Evolutionary conservation across 37 sponge, comb jelly and placozoan genomes (phyloP).

Genomic region (Halichondria panicea): DNA sequence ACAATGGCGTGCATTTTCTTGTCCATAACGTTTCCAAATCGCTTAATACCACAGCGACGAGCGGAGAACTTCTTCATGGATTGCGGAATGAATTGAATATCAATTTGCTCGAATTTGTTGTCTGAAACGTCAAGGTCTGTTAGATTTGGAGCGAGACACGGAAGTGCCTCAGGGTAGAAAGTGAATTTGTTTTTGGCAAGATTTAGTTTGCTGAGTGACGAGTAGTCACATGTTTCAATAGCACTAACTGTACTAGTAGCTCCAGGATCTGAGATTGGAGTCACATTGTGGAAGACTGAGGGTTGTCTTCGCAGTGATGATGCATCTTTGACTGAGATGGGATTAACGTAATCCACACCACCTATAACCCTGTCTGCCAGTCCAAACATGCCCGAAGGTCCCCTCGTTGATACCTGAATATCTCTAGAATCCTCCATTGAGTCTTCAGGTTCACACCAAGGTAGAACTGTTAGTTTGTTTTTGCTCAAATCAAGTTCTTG

Average conservation of each 20-base stretch:
- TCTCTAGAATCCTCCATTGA: slow-evolving; percentile 1
- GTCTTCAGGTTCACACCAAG: slow-evolving; percentile 36
- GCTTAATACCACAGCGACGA: slow-evolving; percentile 14
- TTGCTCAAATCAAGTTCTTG: slow-evolving; percentile 47
- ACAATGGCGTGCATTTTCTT: not conserved
- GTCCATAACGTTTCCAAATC: slow-evolving; percentile 31
- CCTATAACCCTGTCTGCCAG: slow-evolving; percentile 1
- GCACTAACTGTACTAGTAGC: not conserved
- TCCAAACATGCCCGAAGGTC: not conserved
- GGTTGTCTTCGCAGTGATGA: slow-evolving; percentile 1
- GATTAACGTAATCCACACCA: not conserved
- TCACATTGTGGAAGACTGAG: slow-evolving; percentile 1
- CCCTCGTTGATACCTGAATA: not conserved
- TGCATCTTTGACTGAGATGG: not conserved
- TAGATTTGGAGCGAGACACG: slow-evolving; percentile 72
- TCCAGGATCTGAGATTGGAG: not conserved
- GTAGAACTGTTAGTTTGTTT: slow-evolving; percentile 37
- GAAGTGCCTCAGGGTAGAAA: slow-evolving; percentile 53
- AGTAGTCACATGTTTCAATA: slow-evolving; percentile 39
- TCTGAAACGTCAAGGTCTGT: slow-evolving; percentile 57
- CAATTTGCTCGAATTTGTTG: slow-evolving; percentile 34
- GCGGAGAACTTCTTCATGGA: slow-evolving; percentile 45
- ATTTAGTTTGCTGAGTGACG: slow-evolving; percentile 37
- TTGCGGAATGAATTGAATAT: slow-evolving; percentile 45
- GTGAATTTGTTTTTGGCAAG: slow-evolving; percentile 54